phyloP scores from a whole-genome alignment of 2,888 invertebrate species.

The Drosophila putrida region DNA sequence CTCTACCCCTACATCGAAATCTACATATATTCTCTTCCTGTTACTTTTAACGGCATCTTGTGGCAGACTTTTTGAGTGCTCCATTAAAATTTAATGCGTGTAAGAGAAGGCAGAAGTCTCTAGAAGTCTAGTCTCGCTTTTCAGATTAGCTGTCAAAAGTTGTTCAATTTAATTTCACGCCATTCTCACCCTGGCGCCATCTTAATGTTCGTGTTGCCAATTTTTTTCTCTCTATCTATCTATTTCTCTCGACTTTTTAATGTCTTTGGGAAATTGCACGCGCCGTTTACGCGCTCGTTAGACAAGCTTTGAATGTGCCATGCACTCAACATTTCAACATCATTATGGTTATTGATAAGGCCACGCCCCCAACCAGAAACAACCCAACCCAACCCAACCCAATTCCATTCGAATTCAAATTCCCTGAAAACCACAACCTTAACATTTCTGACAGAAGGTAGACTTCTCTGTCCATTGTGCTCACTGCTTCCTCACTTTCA shows the following conservation, averaged over 20 bases:
- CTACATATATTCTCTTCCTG: not conserved
- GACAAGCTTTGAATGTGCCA: constrained; percentile 59
- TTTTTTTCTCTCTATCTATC: constrained; percentile 57
- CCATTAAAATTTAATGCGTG: constrained; percentile 83
- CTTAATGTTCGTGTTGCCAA: constrained; percentile 76
- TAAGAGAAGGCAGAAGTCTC: constrained; percentile 58
- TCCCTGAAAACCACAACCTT: not conserved
- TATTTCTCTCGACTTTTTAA: constrained; percentile 65
- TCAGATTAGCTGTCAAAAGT: constrained; percentile 80
- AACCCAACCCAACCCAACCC: too few relatives aligned
- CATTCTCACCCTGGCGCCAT: constrained; percentile 41
- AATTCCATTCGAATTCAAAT: too few relatives aligned
- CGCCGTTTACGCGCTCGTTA: constrained; percentile 79
- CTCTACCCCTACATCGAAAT: not conserved
- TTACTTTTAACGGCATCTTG: constrained; percentile 58
- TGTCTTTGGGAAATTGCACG: constrained; percentile 79
- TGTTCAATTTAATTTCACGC: constrained; percentile 81
- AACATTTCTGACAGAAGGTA: constrained; percentile 4
- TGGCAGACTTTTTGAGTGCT: constrained; percentile 76
- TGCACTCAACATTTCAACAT: constrained; percentile 49
- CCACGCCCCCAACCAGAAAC: constrained; percentile 18
- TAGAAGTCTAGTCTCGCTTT: constrained; percentile 52
- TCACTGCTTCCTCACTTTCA: not conserved
- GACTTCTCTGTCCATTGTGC: not conserved
- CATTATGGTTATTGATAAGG: constrained; percentile 79